These are phyloP conservation scores for Lacerta agilis DNA, from an alignment of 2,797 vertebrate species.

Conservation along the genomic window DNA sequence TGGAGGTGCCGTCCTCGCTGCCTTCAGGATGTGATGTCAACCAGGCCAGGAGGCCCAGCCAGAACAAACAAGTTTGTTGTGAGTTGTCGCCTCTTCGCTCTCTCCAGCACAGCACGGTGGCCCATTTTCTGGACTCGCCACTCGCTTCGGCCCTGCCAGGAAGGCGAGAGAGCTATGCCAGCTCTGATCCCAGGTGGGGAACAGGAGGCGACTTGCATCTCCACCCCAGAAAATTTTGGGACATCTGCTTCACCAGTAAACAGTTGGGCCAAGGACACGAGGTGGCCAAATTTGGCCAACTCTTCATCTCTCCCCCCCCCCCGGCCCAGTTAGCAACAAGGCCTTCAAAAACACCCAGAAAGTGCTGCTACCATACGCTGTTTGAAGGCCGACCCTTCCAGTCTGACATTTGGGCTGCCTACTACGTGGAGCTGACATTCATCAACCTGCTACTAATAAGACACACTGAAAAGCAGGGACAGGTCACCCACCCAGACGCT, in stretches of 20 bases:
- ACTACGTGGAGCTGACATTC: neutral
- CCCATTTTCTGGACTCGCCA: neutral
- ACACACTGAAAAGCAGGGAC: neutral
- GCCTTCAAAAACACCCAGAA: neutral
- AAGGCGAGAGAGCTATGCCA: neutral
- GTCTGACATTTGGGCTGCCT: neutral
- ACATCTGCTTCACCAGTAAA: neutral
- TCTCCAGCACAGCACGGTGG: neutral
- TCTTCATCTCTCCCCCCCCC: neutral
- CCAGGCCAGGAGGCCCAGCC: slow-evolving; percentile 1
- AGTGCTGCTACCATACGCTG: neutral
- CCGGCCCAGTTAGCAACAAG: neutral
- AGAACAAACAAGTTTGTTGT: slow-evolving; percentile 38
- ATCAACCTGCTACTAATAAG: neutral
- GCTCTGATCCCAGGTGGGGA: neutral
- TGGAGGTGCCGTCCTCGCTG: neutral
- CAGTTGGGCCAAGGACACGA: neutral
- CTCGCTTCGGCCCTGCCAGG: neutral
- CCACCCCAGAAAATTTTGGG: neutral
- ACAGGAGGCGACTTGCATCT: too few relatives aligned
- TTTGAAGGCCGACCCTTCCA: too few relatives aligned
- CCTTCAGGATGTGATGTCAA: slow-evolving; percentile 43
- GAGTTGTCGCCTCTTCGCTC: neutral
- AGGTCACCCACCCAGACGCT: neutral
- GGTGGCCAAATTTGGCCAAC: neutral